Evolutionary conservation across 2,797 vertebrate genomes (phyloP).

Genomic region (Sardinella longiceps): DNA sequence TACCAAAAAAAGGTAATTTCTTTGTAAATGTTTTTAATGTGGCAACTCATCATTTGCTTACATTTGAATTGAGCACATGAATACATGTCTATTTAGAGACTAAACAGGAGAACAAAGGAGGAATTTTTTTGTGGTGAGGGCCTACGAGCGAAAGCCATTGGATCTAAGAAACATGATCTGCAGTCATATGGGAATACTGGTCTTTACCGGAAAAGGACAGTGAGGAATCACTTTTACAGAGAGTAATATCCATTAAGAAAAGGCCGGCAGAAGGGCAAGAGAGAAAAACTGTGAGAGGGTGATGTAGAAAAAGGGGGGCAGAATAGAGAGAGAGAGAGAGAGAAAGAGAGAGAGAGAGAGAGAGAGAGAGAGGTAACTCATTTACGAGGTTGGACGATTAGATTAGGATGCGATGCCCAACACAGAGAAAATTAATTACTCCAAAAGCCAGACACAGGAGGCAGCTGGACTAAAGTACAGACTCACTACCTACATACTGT

Average conservation of each 20-base stretch:
- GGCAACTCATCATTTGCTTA: not conserved
- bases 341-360: slow-evolving; percentile 29
- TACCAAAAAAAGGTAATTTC: not conserved
- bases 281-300: slow-evolving; percentile 29
- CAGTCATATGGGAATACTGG: slow-evolving; percentile 37
- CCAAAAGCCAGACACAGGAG: slow-evolving; percentile 56
- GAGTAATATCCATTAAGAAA: slow-evolving; percentile 34
- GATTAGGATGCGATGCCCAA: slow-evolving; percentile 67
- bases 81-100: not conserved
- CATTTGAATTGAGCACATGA: not conserved
- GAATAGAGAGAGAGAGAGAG: not conserved
- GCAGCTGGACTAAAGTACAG: slow-evolving; percentile 40
- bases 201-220: slow-evolving; percentile 42
- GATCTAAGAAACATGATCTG: slow-evolving; percentile 43
- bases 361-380: slow-evolving; percentile 41
- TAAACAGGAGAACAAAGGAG: not conserved
- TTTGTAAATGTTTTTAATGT: slow-evolving; percentile 3
- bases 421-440: slow-evolving; percentile 67
- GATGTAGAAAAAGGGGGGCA: slow-evolving; percentile 6
- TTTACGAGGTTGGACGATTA: slow-evolving; percentile 69
- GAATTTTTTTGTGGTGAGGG: not conserved
- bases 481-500: slow-evolving; percentile 29
- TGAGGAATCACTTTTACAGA: slow-evolving; percentile 39
- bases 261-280: slow-evolving; percentile 21
- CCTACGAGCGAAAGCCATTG: slow-evolving; percentile 21